Evolutionary conservation across 2,888 invertebrate species (phyloP).

Genomic region (Brachylomia viminalis): DNA sequence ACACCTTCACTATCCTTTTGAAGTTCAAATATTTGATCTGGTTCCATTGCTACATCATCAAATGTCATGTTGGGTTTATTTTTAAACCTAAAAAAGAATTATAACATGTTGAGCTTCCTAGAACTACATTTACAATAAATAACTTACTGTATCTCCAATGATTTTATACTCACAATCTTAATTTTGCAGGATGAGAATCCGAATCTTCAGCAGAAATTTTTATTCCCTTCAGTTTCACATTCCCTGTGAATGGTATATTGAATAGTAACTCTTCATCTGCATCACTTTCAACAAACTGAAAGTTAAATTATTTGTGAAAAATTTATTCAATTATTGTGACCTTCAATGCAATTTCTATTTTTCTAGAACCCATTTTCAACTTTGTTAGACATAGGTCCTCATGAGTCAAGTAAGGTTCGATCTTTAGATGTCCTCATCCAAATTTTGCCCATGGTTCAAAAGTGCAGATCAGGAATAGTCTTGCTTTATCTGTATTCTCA

Average conservation of each 20-base stretch:
- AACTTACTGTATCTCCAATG: not conserved
- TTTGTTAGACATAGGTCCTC: not conserved
- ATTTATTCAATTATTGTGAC: not conserved
- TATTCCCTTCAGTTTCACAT: conserved; percentile 98
- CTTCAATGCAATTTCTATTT: not conserved
- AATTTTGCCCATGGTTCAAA: not conserved
- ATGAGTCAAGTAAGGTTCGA: not conserved
- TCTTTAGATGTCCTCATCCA: not conserved
- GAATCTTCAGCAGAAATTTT: conserved; percentile 97
- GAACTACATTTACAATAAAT: not conserved
- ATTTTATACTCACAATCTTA: conserved; percentile 94
- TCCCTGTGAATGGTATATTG: conserved; percentile 99
- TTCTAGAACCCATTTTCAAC: not conserved
- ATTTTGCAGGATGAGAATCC: conserved; percentile 95
- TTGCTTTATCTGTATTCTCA: not conserved
- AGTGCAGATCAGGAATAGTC: conserved; percentile 2
- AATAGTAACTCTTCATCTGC: conserved; percentile 98
- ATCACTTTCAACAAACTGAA: conserved; percentile 98
- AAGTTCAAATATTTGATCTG: conserved; percentile 98
- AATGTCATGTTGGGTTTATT: conserved; percentile 98
- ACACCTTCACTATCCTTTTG: conserved; percentile 94
- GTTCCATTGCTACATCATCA: conserved; percentile 93
- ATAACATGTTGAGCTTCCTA: conserved; percentile 12
- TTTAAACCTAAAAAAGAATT: conserved; percentile 93
- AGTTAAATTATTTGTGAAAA: conserved; percentile 6